Base-by-base conservation (phyloP, 2,888 invertebrate species). In the Sinhomidia bicolor region DNA sequence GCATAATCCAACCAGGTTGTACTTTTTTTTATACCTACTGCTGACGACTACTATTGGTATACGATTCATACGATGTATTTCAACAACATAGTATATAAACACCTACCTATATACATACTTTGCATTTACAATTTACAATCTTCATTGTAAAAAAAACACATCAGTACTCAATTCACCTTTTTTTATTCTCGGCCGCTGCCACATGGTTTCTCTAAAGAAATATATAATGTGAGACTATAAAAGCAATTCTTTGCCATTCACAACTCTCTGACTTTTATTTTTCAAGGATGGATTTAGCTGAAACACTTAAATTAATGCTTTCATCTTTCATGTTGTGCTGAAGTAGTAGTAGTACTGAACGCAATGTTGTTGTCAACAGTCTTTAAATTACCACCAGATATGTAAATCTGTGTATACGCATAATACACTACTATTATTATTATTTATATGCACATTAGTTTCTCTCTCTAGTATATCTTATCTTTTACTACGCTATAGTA, bases 101-200 rank as follows among this genome's bases (percentile, higher is more conserved):
- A n/a, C n/a, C n/a, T n/a, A n/a, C n/a, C n/a, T 41, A 41, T 32
- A 65, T 65, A n/a, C 7, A 32, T 14, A n/a, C 29, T 5, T 32
- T 32, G n/a, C 14, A 65, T 17, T 14, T 65, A 65, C n/a, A 65
- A 14, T 7, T 65, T 23, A 0, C 32, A 17, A 32, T 32, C 17
- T 32, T 65, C n/a, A 29, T 65, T 62, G 62, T 29, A 9, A 57
- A 23, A 23, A 57, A 23, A 29, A 60, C 2, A 12, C 9, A 23
- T 10, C 20, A 23, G 5, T 32, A 32, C 32, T 62, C 32, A 62
- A n/a, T n/a, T n/a, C n/a, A n/a, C n/a, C 62, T 32, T 65, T 65
- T 65, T 65, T 32, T 17, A 10, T 4, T 41, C 44, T 74, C 74
- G 74, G 74, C 74, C 74, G 74, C 74, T 74, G 6, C 44, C 51